Evolutionary conservation across 1,140 invertebrate genomes (phyloP).

Genomic region (Wasmannia auropunctata): DNA sequence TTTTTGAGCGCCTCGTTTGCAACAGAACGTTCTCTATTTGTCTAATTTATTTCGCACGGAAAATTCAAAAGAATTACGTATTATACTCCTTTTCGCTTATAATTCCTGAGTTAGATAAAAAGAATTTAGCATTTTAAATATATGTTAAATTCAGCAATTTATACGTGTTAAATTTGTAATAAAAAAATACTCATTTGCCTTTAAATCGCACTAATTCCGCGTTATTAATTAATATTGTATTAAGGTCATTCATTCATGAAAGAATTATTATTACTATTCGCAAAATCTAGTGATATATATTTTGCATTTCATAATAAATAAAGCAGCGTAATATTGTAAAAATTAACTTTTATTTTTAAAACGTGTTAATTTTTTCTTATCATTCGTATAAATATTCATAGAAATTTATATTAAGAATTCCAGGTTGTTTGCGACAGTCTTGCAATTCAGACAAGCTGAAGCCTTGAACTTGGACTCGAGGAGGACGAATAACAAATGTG

Average conservation of each 20-base stretch:
- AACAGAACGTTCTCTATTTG: neutral
- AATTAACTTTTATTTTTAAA: neutral
- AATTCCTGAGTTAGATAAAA: neutral
- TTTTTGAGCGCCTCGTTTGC: neutral
- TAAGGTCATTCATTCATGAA: neutral
- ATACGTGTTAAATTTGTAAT: neutral
- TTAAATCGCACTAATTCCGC: neutral
- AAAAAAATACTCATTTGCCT: neutral
- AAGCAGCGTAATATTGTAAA: neutral
- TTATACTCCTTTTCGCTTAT: neutral
- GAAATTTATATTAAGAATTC: neutral
- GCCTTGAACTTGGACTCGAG: constrained; percentile 67
- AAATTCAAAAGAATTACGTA: neutral
- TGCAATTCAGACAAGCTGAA: constrained; percentile 14
- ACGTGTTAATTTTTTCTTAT: neutral
- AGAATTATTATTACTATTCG: neutral
- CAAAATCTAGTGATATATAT: neutral
- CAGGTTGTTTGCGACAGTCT: neutral
- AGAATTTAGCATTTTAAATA: neutral
- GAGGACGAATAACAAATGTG: constrained; percentile 57
- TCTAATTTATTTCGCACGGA: neutral
- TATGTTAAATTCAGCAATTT: neutral
- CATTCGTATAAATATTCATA: constrained; percentile 11
- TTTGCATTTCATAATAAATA: neutral
- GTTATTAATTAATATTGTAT: neutral